A percentile compares a stretch with the other conserved stretches of the same genome.
These are phyloP conservation scores for Gymnosoma rotundatum DNA, from an alignment of 2,888 invertebrate species.

Conservation along the genomic window DNA sequence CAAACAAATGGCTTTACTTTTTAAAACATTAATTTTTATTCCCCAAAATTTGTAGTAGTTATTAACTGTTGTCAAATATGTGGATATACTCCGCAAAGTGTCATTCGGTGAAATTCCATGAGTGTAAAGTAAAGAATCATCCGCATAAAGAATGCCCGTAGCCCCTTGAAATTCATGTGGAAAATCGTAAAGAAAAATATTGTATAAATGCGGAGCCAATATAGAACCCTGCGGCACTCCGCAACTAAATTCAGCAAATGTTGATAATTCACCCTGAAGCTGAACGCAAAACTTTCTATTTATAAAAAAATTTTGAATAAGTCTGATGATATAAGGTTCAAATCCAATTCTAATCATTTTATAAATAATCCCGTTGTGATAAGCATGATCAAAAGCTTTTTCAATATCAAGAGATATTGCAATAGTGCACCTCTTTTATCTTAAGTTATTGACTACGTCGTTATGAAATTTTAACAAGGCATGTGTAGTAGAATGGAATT, in stretches of 20 bases:
- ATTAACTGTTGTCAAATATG: too few relatives aligned
- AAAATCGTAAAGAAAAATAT: neutral
- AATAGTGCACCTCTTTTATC: too few relatives aligned
- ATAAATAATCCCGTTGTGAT: conserved; percentile 3
- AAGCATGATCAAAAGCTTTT: neutral
- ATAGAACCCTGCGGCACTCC: neutral
- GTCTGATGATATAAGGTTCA: neutral
- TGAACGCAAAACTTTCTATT: neutral
- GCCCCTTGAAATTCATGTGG: neutral
- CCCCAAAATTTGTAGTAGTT: too few relatives aligned
- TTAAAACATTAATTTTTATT: neutral
- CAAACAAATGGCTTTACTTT: conserved; percentile 3
- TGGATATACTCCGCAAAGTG: neutral
- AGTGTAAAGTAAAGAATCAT: neutral
- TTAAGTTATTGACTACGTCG: neutral
- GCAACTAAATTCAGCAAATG: neutral
- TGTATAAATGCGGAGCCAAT: too few relatives aligned
- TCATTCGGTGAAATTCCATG: neutral
- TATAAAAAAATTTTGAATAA: neutral
- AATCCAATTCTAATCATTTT: neutral
- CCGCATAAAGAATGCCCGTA: neutral
- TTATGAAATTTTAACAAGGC: conserved; percentile 1
- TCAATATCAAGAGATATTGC: too few relatives aligned
- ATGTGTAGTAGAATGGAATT: neutral
- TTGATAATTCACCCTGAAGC: neutral